Percentiles rank a stretch among this genome's conserved stretches.
Conservation (phyloP, 64 coral and sea anemone species). For the Actinia tenebrosa region DNA sequence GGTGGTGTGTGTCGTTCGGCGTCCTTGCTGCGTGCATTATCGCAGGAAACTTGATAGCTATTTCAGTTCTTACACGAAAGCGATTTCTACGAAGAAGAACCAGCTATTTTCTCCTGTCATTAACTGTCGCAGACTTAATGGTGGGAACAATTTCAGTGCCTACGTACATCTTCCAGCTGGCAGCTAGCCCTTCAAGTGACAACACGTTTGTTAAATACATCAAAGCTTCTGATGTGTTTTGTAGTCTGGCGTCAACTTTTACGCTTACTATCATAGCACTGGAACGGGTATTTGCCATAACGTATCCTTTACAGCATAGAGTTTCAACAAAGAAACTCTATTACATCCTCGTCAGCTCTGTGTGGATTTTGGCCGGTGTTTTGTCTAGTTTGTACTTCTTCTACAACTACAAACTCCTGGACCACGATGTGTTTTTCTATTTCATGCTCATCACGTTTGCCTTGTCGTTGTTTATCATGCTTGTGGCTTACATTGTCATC, state of each 20-base stretch:
- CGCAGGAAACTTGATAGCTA: slow-evolving; percentile 40
- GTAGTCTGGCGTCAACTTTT: slow-evolving; percentile 66
- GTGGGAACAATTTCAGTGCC: slow-evolving; percentile 57
- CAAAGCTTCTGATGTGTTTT: slow-evolving; percentile 55
- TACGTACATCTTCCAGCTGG: slow-evolving; percentile 35
- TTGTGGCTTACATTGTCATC: slow-evolving; percentile 56
- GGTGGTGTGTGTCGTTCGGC: slow-evolving; percentile 32
- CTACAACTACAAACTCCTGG: slow-evolving; percentile 45
- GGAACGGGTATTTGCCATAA: slow-evolving; percentile 73
- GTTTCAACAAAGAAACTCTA: slow-evolving; percentile 52
- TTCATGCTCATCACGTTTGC: slow-evolving; percentile 57
- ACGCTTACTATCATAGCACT: slow-evolving; percentile 76
- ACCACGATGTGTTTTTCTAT: slow-evolving; percentile 75
- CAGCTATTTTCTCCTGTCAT: slow-evolving; percentile 53
- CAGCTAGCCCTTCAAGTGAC: neutral
- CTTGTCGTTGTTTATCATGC: slow-evolving; percentile 43
- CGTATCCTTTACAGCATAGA: slow-evolving; percentile 49
- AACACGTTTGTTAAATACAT: neutral
- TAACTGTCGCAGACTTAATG: slow-evolving; percentile 39
- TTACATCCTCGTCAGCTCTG: slow-evolving; percentile 29
- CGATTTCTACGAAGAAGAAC: slow-evolving; percentile 41
- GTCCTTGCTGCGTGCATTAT: slow-evolving; percentile 24
- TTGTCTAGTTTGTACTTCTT: slow-evolving; percentile 75
- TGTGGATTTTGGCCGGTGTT: slow-evolving; percentile 58
- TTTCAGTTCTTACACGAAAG: slow-evolving; percentile 48